phyloP scores from a whole-genome alignment of 2,797 vertebrate genomes.

The Artibeus jamaicensis region DNA sequence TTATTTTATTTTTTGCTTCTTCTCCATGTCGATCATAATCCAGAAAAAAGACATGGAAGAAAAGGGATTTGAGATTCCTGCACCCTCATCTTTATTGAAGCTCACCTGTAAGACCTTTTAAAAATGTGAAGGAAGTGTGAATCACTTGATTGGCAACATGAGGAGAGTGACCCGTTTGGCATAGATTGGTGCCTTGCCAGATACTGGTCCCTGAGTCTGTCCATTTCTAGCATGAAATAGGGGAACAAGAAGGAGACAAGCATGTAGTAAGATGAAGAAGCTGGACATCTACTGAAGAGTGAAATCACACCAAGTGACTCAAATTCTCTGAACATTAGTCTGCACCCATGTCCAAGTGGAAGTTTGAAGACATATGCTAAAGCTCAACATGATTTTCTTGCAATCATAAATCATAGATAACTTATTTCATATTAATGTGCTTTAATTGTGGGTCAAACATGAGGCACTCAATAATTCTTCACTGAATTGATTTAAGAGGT shows the following conservation, averaged over 20 bases:
- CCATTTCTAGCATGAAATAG: neutral
- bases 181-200: neutral
- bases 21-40: neutral
- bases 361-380: neutral
- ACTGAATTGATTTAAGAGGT: neutral
- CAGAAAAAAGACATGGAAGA: neutral
- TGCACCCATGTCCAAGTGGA: neutral
- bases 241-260: neutral
- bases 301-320: neutral
- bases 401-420: neutral
- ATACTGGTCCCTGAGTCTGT: neutral
- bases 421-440: neutral
- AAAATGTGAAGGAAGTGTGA: neutral
- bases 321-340: neutral
- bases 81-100: neutral
- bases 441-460: neutral
- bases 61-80: neutral
- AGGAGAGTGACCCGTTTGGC: neutral
- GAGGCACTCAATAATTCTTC: neutral
- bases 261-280: neutral
- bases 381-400: neutral
- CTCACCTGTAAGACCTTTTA: neutral
- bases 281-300: neutral
- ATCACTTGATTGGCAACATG: neutral
- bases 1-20: neutral